Conservation (phyloP, 2,113 vertebrate species). For the Strix aluco region DNA sequence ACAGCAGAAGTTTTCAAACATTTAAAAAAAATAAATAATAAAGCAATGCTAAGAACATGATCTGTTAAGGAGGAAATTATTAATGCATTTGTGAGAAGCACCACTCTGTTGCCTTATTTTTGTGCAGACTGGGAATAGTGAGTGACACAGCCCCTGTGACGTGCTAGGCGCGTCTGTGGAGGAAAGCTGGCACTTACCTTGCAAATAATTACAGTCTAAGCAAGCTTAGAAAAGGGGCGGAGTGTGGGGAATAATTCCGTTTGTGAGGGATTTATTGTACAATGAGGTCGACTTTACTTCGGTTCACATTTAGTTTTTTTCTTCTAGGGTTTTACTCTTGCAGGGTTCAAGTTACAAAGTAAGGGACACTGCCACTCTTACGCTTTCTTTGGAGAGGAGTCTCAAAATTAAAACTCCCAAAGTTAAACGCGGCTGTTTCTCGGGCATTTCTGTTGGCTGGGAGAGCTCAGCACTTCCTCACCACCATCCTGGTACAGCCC, state of each 20-base stretch:
- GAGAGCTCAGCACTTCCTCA: neutral
- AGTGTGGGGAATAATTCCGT: neutral
- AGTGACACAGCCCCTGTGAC: neutral
- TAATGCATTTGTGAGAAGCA: neutral
- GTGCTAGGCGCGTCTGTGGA: neutral
- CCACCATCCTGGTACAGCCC: neutral
- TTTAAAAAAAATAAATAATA: neutral
- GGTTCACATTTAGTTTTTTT: neutral
- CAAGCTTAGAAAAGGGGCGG: neutral
- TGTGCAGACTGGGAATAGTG: neutral
- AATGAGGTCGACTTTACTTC: neutral
- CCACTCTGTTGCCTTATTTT: neutral
- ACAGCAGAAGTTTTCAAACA: neutral
- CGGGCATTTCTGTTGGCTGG: rapidly evolving
- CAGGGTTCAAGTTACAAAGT: neutral
- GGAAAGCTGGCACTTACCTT: neutral
- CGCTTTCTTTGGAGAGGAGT: neutral
- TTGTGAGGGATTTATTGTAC: neutral
- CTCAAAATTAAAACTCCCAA: neutral
- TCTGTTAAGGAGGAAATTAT: neutral
- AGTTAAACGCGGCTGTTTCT: neutral
- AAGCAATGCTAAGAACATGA: neutral
- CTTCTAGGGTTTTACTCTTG: neutral
- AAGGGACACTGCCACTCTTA: neutral
- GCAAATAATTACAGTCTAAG: neutral